Conservation (phyloP, 2,888 invertebrate genomes). For the Dioctria linearis region DNA sequence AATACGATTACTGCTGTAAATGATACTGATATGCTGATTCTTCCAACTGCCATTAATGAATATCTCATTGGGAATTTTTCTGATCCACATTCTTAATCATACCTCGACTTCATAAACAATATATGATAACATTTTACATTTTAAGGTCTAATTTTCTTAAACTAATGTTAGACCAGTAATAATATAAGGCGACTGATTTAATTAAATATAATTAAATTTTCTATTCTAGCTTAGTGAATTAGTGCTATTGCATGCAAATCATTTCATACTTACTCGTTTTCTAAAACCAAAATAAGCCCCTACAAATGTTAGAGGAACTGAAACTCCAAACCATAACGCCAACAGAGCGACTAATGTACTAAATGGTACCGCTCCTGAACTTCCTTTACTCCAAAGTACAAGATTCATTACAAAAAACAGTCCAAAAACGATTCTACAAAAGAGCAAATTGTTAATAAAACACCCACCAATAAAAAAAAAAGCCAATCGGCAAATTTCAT, state of each 20-base stretch:
- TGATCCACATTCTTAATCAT: too few relatives aligned
- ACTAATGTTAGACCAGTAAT: too few relatives aligned
- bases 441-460: background rate
- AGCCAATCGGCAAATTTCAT: too few relatives aligned
- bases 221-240: constrained; percentile 9
- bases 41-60: too few relatives aligned
- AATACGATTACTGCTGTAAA: too few relatives aligned
- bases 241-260: too few relatives aligned
- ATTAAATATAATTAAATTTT: background rate
- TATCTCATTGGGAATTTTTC: too few relatives aligned
- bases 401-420: constrained; percentile 98
- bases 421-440: constrained; percentile 89
- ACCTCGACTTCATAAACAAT: too few relatives aligned
- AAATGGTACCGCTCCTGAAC: constrained; percentile 97
- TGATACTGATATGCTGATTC: too few relatives aligned
- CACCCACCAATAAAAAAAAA: too few relatives aligned
- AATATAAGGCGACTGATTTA: constrained; percentile 25
- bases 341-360: constrained; percentile 94
- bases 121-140: too few relatives aligned
- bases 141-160: too few relatives aligned
- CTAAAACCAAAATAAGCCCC: constrained; percentile 99
- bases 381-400: constrained; percentile 95
- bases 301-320: constrained; percentile 96
- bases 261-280: constrained; percentile 84
- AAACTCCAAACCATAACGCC: constrained; percentile 98